Evolutionary conservation across 2,888 invertebrate genomes (phyloP).

Genomic region (Parnassius orleans): DNA sequence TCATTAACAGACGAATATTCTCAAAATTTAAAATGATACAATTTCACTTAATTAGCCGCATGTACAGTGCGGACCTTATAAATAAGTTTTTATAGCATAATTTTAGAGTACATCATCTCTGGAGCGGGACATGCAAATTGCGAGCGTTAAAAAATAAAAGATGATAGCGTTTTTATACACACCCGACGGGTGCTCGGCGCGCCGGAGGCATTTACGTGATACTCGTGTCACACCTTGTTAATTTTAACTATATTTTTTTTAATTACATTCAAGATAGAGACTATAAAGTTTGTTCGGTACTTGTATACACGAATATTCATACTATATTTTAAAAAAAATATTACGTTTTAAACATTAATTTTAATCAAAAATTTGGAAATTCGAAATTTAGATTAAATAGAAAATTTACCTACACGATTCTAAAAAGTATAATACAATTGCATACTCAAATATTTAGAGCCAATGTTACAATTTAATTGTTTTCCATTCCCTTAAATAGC

Average conservation of each 20-base stretch:
- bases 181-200: constrained; percentile 58
- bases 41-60: constrained; percentile 49
- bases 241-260: constrained; percentile 34
- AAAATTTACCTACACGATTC: no score
- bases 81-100: constrained; percentile 69
- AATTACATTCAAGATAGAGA: constrained; percentile 29
- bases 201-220: constrained; percentile 43
- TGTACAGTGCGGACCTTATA: constrained; percentile 60
- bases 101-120: constrained; percentile 73
- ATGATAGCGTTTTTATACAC: constrained; percentile 72
- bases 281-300: constrained; percentile 15
- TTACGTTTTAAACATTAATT: no score
- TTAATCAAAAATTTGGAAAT: no score
- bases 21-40: constrained; percentile 33
- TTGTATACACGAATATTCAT: not conserved
- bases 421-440: no score
- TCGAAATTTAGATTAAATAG: no score
- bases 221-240: constrained; percentile 38
- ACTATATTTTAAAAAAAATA: not conserved
- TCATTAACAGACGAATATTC: constrained; percentile 32
- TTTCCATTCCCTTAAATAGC: no score
- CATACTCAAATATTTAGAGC: no score
- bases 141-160: constrained; percentile 72
- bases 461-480: no score
- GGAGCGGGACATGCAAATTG: constrained; percentile 77